Evolutionary conservation across 2,797 vertebrate genomes (phyloP), one percentile per base, ranked within the genome.

Genomic region (Gallirallus australis): DNA sequence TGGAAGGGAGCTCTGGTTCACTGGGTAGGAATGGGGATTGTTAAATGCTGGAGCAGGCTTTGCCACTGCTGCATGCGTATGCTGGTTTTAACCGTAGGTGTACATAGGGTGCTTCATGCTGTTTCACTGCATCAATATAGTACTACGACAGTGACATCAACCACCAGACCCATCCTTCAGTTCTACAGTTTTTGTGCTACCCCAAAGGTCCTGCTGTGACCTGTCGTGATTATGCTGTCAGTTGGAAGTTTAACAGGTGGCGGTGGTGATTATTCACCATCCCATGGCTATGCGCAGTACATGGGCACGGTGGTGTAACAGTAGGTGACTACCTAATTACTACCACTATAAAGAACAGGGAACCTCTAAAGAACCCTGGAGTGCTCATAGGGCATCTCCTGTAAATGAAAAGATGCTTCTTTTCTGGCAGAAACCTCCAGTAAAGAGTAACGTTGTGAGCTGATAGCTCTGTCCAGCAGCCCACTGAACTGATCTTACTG

Each of bases 361-460:
- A 86, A 61, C 42, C 14, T 33, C 0, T 24, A 39, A 28, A 63
- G 40, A 72, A 33, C 56, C 21, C 30, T 63, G 39, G 60, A 70
- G 40, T 72, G 16, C 20, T 70, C 5, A 0, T 7, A 52, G 45
- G 72, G 18, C 12, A n/a, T 35, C 31, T 40, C 0, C 0, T 20
- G 6, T 42, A 48, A 87, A 20, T 66, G 70, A 81, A 81, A 45
- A 11, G 3, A 28, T 6, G 4, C 52, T 85, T 89, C 12, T 61
- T 79, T 66, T 33, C 42, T 75, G 39, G 27, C 60, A 75, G 10
- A 37, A 12, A 15, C 68, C n/a, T 81, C 31, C 28, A 66, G n/a
- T 80, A 54, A 77, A 82, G 77, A 23, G 3, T 33, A 57, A 57
- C 5, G 0, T 15, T 15, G 14, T 56, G 50, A 71, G 50, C 25